These are phyloP conservation scores for Apamea epomidion DNA, from an alignment of 2,888 invertebrate species.

Conservation along the genomic window DNA sequence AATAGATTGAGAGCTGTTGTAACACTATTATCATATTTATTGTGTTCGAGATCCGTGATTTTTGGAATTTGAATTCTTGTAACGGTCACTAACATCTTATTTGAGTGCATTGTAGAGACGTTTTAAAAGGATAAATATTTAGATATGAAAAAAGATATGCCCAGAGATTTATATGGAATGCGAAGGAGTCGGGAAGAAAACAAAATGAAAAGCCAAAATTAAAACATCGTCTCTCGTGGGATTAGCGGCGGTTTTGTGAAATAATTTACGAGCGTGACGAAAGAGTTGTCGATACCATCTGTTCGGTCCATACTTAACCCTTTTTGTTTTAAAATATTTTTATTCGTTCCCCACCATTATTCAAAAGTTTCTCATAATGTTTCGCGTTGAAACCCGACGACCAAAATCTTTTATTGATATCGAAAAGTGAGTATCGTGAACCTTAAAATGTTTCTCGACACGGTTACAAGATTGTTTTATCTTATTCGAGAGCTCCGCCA, in stretches of 20 bases:
- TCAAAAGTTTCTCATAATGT: slow-evolving; percentile 87
- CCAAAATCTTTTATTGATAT: slow-evolving; percentile 87
- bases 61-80: slow-evolving; percentile 80
- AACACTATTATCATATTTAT: slow-evolving; percentile 85
- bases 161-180: slow-evolving; percentile 82
- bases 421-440: slow-evolving; percentile 84
- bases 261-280: slow-evolving; percentile 90
- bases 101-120: slow-evolving; percentile 69
- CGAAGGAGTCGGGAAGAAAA: slow-evolving; percentile 77
- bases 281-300: slow-evolving; percentile 89
- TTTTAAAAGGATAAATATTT: slow-evolving; percentile 79
- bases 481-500: slow-evolving; percentile 72
- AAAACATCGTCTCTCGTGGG: slow-evolving; percentile 87
- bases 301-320: slow-evolving; percentile 86
- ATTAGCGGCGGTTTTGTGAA: slow-evolving; percentile 89
- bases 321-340: slow-evolving; percentile 88
- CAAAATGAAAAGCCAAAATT: slow-evolving; percentile 86
- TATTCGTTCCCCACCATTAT: slow-evolving; percentile 86
- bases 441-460: slow-evolving; percentile 78
- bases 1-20: slow-evolving; percentile 87
- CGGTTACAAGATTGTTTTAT: slow-evolving; percentile 78
- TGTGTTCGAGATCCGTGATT: slow-evolving; percentile 79
- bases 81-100: slow-evolving; percentile 78
- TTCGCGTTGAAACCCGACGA: slow-evolving; percentile 84
- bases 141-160: slow-evolving; percentile 80